Evolutionary conservation across 2,113 vertebrate genomes (phyloP), one percentile per base, ranked within the genome.

Genomic region (Calidris pugnax): DNA sequence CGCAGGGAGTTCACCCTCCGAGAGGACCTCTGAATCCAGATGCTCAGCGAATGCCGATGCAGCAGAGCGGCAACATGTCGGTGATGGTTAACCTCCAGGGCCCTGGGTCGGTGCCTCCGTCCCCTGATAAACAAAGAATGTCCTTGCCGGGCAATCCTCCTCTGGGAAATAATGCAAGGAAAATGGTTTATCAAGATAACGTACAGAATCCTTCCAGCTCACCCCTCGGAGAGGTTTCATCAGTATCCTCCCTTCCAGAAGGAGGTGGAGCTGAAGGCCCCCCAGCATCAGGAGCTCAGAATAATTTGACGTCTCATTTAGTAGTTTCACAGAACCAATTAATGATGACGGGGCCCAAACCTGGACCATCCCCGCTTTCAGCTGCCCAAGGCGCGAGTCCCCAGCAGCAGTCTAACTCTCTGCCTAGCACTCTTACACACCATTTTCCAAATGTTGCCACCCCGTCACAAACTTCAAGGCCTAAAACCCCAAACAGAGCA

Each of bases 401-500:
- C 56, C 99, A 99, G 86, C 99, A 99, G 69, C 99, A 98, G 37
- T 96, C 98, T 77, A 98, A 97, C 94, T 97, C 99, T 77, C 98
- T 99, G 94, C 96, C 98, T 64, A 98, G 98, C 39, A 80, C 98
- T 89, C 99, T 98, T 63, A 96, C 98, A 55, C 98, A 99, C 97
- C 99, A 99, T 97, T 99, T 99, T 94, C 98, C 99, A 24, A 99
- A 96, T 92, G 98, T 99, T 71, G 98, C 99, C n/a, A 98, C 99
- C 79, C 98, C 98, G 20, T 99, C 99, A 32, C 99, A 99, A 94
- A 99, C 99, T 62, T 99, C 99, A 67, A 98, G 99, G 59, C 99
- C 99, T 83, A 99, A 99, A 98, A 99, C 99, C 28, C 99, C 99
- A 28, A 99, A 99, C 93, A 98, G 99, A 97, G 99, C 99, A 75